Percentiles rank a stretch among this genome's conserved stretches.
Evolutionary conservation across 1,140 invertebrate genomes (phyloP).

Genomic region (Phenacoccus solenopsis): DNA sequence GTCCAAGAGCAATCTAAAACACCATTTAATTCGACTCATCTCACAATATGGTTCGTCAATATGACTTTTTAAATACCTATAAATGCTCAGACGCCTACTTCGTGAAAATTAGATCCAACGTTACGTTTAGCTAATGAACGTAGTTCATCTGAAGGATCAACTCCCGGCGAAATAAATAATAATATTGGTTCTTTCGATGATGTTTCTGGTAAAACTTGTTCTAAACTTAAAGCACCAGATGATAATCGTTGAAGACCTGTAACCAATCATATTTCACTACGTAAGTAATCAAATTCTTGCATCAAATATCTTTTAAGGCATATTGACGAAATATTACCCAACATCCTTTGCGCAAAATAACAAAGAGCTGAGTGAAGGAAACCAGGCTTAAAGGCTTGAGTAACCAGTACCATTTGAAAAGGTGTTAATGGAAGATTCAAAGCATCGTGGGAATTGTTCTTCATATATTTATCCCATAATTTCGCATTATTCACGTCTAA

Average conservation of each 20-base stretch:
- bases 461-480: constrained; percentile 54
- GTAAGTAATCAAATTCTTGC: constrained; percentile 30
- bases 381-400: constrained; percentile 73
- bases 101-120: constrained; percentile 40
- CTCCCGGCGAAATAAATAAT: constrained; percentile 57
- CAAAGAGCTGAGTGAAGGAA: constrained; percentile 55
- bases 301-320: constrained; percentile 28
- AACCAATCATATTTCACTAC: constrained; percentile 4
- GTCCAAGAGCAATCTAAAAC: constrained; percentile 53
- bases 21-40: constrained; percentile 31
- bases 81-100: constrained; percentile 39
- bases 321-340: too few species aligned
- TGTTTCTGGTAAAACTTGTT: constrained; percentile 45
- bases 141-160: constrained; percentile 71
- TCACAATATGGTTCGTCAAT: constrained; percentile 58
- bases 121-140: constrained; percentile 46
- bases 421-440: constrained; percentile 43
- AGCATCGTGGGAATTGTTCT: constrained; percentile 33
- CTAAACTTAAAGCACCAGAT: constrained; percentile 45
- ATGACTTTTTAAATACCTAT: too few species aligned
- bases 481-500: constrained; percentile 47
- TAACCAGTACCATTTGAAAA: constrained; percentile 74
- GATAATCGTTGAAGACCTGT: constrained; percentile 46
- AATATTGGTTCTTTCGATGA: constrained; percentile 53
- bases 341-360: constrained; percentile 45